A percentile compares a stretch with the other conserved stretches of the same genome.
phyloP scores from a whole-genome alignment of 1,140 invertebrate genomes.

The Homalodisca vitripennis region DNA sequence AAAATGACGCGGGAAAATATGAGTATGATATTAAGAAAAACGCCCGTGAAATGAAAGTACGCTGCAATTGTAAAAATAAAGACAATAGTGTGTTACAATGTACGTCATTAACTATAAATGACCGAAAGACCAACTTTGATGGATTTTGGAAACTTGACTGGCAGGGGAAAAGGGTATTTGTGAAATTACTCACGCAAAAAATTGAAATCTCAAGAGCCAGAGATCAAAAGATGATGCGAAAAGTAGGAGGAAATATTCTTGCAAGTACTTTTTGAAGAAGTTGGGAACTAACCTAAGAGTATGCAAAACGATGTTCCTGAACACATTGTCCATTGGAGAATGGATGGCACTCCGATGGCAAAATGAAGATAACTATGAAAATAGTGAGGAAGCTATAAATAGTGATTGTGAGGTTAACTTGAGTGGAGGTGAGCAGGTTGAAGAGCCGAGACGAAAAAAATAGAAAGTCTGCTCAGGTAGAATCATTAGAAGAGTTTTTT shows the following conservation, averaged over 20 bases:
- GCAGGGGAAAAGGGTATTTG: conserved; percentile 25
- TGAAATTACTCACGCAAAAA: conserved; percentile 24
- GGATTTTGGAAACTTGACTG: conserved; percentile 29
- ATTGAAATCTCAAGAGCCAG: conserved; percentile 1
- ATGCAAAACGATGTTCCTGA: conserved; percentile 30
- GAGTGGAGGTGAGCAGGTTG: not conserved
- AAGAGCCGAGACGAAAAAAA: not conserved
- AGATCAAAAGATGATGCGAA: conserved; percentile 17
- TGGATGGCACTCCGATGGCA: conserved; percentile 26
- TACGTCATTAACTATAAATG: conserved; percentile 11
- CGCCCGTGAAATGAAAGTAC: conserved; percentile 19
- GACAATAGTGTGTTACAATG: conserved; percentile 26
- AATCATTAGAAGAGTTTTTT: conserved; percentile 24
- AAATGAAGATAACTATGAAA: no score
- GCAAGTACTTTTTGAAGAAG: conserved; percentile 26
- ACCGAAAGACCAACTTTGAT: conserved; percentile 18
- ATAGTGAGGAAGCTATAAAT: no score
- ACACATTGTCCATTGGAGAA: conserved; percentile 21
- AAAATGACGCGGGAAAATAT: conserved; percentile 15
- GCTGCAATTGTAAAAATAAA: conserved; percentile 28
- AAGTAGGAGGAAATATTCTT: conserved; percentile 27
- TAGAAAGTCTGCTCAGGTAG: conserved; percentile 2
- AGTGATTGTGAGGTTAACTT: not conserved
- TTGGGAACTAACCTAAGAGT: not conserved
- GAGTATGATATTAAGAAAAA: conserved; percentile 23